Evolutionary conservation across 2,113 vertebrate genomes (phyloP), one percentile per base, ranked within the genome.

Genomic region (Eurystomus gularis): DNA sequence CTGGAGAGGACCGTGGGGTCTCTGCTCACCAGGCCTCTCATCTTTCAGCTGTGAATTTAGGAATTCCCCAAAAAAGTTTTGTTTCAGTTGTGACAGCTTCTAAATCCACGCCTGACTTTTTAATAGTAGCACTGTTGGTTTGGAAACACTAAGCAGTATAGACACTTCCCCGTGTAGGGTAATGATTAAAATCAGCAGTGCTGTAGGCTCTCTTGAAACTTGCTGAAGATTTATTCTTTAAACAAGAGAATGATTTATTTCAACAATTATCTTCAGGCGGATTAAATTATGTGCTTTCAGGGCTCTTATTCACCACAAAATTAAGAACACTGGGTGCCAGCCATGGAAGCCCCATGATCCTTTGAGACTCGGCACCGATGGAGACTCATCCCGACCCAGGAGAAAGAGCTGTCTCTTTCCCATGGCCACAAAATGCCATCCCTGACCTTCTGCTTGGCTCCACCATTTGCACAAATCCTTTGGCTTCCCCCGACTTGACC

Each of bases 341-440:
- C 75, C 82, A 73, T 49, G 64, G 87, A 89, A 93, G 55, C 72
- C 76, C 78, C 33, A 39, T 33, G 78, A 90, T 80, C 55, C 84
- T 91, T 55, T 91, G 92, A 94, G 91, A 75, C 79, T 95, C 75
- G 0, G 71, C 93, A 75, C 79, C 37, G 80, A 68, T 3, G 0
- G 70, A 90, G 72, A 84, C 88, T 91, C 82, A 95, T 96, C 94
- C 64, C 2, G 37, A 93, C 79, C 52, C 89, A 93, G 49, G 18
- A 93, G 86, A 79, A 93, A 54, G 71, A 96, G 71, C 42, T 76
- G 95, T 90, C 88, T 95, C 82, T 97, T 96, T 96, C 96, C 91
- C 96, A 95, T 88, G 91, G 92, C 95, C 95, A 95, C 94, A 94
- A 87, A 96, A 96, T 95, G 93, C 96, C 94, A 97, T 94, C 89